Evolutionary conservation across 2,113 vertebrate genomes (phyloP).

Genomic region (Panthera uncia): DNA sequence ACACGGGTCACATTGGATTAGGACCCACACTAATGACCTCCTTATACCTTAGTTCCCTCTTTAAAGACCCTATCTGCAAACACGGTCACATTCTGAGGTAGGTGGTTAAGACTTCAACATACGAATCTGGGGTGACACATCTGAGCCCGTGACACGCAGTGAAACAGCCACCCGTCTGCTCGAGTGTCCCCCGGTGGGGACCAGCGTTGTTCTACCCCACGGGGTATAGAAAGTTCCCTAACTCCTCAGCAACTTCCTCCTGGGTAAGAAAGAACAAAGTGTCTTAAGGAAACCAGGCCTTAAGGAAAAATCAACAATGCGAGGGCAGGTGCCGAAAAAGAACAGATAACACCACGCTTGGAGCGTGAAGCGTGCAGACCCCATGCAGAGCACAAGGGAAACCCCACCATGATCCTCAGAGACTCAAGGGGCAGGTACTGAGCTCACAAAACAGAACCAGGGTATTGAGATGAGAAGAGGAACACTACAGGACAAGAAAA

Average conservation of each 20-base stretch:
- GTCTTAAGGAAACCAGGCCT: neutral
- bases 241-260: neutral
- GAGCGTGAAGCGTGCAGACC: fast-evolving
- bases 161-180: neutral
- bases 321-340: neutral
- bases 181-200: neutral
- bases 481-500: neutral
- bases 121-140: neutral
- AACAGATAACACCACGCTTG: neutral
- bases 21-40: neutral
- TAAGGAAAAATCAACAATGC: neutral
- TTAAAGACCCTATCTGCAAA: neutral
- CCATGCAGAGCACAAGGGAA: fast-evolving
- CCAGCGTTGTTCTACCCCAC: neutral
- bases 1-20: neutral
- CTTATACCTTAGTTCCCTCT: neutral
- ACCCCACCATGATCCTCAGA: fast-evolving
- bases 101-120: neutral
- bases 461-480: neutral
- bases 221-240: neutral
- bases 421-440: neutral
- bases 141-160: neutral
- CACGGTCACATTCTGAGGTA: neutral
- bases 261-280: neutral
- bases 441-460: neutral